A percentile compares a stretch with the other conserved stretches of the same genome.
Evolutionary conservation across 2,888 invertebrate genomes (phyloP).

Genomic region (Laspeyria flexula): DNA sequence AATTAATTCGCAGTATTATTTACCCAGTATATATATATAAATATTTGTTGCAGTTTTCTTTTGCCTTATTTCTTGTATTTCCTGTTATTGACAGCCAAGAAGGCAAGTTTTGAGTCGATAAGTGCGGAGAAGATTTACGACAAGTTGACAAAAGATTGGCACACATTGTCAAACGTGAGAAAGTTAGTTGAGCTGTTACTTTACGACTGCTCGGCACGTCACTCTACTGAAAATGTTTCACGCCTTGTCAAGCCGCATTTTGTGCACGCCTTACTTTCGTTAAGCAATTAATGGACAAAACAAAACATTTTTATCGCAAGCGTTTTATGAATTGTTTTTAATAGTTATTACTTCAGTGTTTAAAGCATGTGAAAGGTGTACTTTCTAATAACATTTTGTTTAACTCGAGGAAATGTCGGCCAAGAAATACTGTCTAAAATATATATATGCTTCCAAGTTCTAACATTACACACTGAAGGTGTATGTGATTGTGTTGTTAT

Average conservation of each 20-base stretch:
- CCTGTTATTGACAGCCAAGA: not conserved
- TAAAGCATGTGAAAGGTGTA: not conserved
- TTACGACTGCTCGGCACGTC: constrained; percentile 33
- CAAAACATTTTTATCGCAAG: not conserved
- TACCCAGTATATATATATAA: not conserved
- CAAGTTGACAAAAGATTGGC: constrained; percentile 25
- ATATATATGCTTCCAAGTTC: no score
- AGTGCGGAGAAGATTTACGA: constrained; percentile 27
- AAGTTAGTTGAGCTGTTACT: constrained; percentile 42
- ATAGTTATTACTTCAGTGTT: not conserved
- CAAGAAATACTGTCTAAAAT: no score
- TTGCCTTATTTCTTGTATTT: no score
- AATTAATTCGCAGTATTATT: constrained; percentile 7
- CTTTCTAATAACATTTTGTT: not conserved
- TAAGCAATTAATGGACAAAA: constrained; percentile 6
- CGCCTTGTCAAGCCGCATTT: constrained; percentile 35
- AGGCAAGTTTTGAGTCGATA: constrained; percentile 17
- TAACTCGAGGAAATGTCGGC: not conserved
- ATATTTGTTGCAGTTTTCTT: no score
- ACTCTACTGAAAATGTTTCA: constrained; percentile 32
- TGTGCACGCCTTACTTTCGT: constrained; percentile 10
- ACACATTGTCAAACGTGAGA: constrained; percentile 32
- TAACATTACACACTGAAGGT: no score
- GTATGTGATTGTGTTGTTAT: not conserved
- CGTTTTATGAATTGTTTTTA: not conserved